phyloP scores from a whole-genome alignment of 2,888 invertebrate genomes.

The Drosophila merina region DNA sequence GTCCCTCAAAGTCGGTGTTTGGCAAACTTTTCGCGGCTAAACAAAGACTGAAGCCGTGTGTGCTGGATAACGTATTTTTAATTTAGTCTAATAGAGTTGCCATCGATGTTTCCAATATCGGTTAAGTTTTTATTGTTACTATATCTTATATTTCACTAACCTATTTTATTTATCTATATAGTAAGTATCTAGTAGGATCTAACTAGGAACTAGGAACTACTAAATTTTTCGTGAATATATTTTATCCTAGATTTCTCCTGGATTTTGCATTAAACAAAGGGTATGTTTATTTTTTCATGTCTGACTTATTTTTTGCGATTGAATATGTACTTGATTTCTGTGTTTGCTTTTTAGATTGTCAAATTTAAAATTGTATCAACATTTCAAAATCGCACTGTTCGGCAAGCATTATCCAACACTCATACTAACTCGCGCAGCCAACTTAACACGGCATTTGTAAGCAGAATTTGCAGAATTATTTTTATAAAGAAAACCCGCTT shows the following conservation, averaged over 20 bases:
- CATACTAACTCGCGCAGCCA: slow-evolving; percentile 56
- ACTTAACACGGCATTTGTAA: slow-evolving; percentile 79
- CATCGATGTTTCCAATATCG: neutral
- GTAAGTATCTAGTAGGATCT: too few species aligned
- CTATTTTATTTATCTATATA: neutral
- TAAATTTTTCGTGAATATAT: too few species aligned
- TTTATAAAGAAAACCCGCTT: slow-evolving; percentile 50
- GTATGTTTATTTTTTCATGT: too few species aligned
- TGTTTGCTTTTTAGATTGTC: neutral
- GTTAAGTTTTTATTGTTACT: neutral
- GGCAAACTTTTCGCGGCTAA: slow-evolving; percentile 41
- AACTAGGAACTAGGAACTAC: too few species aligned
- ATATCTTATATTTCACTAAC: neutral
- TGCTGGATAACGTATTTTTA: slow-evolving; percentile 11
- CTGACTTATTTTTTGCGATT: neutral
- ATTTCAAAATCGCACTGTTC: slow-evolving; percentile 18
- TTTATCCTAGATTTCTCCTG: too few species aligned
- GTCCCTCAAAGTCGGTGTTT: slow-evolving; percentile 1
- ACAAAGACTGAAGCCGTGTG: slow-evolving; percentile 29
- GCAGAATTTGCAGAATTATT: slow-evolving; percentile 66
- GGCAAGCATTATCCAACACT: slow-evolving; percentile 48
- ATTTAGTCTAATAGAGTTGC: neutral
- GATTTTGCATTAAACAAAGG: too few species aligned
- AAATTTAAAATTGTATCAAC: slow-evolving; percentile 1
- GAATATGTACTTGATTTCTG: neutral